These are phyloP conservation scores for Mionectes olivaceus DNA, from an alignment of 2,797 vertebrate species.

Conservation along the genomic window DNA sequence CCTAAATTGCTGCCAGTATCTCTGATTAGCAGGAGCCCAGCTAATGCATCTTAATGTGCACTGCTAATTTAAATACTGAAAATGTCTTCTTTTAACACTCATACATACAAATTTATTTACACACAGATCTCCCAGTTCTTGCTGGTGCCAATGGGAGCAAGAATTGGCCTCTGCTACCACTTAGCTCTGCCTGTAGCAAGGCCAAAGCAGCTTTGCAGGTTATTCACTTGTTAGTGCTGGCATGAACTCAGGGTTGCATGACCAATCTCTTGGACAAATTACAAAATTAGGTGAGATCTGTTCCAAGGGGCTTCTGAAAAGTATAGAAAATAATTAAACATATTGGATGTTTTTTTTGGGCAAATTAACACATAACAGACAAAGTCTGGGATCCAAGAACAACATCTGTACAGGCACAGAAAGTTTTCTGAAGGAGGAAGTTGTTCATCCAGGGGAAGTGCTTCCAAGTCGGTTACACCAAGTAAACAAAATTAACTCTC, in stretches of 20 bases:
- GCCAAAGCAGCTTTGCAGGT: neutral
- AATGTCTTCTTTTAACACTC: neutral
- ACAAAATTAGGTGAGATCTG: neutral
- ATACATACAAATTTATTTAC: neutral
- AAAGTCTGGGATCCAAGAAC: neutral
- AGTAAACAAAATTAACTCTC: neutral
- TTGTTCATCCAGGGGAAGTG: neutral
- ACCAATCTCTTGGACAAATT: neutral
- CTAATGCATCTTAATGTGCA: neutral
- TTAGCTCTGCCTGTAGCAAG: neutral
- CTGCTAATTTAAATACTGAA: neutral
- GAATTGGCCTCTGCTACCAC: neutral
- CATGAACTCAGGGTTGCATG: neutral
- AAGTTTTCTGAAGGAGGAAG: neutral
- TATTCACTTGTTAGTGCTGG: neutral
- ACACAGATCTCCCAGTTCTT: neutral
- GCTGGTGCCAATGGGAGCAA: neutral
- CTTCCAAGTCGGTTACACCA: neutral
- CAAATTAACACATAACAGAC: neutral
- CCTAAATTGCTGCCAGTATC: neutral
- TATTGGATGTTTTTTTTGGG: neutral
- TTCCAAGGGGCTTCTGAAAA: neutral
- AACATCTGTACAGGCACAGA: accelerated
- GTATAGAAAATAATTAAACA: neutral
- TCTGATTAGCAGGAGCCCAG: neutral